A percentile compares a stretch with the other conserved stretches of the same genome.
These are phyloP conservation scores for Lithobius niger DNA, from an alignment of 1,140 invertebrate species.

Conservation along the genomic window DNA sequence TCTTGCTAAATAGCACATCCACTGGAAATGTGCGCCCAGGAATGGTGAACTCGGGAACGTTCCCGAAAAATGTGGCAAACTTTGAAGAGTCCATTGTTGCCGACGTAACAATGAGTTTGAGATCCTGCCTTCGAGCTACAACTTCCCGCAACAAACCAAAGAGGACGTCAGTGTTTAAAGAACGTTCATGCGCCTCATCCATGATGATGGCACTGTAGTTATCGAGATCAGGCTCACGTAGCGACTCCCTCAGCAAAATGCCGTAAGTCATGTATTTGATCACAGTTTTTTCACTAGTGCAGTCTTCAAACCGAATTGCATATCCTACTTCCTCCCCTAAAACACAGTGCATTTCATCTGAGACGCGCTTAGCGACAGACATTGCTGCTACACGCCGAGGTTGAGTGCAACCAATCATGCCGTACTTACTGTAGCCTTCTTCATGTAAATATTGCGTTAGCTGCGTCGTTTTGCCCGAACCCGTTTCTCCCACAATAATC, in stretches of 20 bases:
- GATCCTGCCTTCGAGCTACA: constrained; percentile 78
- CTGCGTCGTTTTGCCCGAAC: constrained; percentile 97
- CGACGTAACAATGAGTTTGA: constrained; percentile 98
- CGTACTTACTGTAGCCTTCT: constrained; percentile 84
- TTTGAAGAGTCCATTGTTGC: constrained; percentile 98
- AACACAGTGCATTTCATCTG: constrained; percentile 89
- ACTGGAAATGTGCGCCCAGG: constrained; percentile 97
- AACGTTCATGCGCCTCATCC: constrained; percentile 98
- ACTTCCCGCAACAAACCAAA: constrained; percentile 94
- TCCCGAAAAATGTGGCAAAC: constrained; percentile 97
- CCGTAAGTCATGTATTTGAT: constrained; percentile 99
- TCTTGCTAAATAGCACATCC: constrained; percentile 85
- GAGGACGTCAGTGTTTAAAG: constrained; percentile 93
- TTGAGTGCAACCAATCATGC: constrained; percentile 90
- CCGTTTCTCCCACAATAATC: constrained; percentile 96
- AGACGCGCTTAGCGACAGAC: constrained; percentile 97
- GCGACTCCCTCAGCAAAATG: constrained; percentile 86
- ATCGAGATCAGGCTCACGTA: constrained; percentile 88
- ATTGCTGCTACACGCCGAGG: constrained; percentile 94
- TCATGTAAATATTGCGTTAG: constrained; percentile 96
- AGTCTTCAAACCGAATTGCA: constrained; percentile 99
- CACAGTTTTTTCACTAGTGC: constrained; percentile 85
- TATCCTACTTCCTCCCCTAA: constrained; percentile 91
- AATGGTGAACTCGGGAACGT: constrained; percentile 92
- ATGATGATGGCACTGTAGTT: constrained; percentile 94